phyloP scores from a whole-genome alignment of 1,140 invertebrate species.

The Maconellicoccus hirsutus region DNA sequence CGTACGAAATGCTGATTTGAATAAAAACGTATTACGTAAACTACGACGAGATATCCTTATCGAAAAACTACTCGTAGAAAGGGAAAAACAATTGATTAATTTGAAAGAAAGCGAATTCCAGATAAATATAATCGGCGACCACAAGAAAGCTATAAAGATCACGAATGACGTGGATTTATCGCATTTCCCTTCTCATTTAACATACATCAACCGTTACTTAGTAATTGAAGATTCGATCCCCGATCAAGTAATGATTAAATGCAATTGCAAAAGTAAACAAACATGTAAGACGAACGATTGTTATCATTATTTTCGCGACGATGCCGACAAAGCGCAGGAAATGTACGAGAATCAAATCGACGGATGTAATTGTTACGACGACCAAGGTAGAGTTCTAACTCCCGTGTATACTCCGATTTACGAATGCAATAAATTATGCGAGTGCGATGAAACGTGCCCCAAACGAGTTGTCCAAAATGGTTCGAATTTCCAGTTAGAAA shows the following conservation, averaged over 20 bases:
- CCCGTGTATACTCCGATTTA: conserved; percentile 68
- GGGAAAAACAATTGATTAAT: background rate
- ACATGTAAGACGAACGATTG: too few species aligned
- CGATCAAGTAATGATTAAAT: background rate
- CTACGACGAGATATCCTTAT: background rate
- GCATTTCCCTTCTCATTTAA: background rate
- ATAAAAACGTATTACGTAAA: too few species aligned
- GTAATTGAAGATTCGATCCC: background rate
- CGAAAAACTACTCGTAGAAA: background rate
- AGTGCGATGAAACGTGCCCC: conserved; percentile 55
- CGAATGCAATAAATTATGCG: conserved; percentile 82
- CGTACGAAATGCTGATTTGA: too few species aligned
- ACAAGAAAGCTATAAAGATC: background rate
- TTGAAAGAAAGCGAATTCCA: background rate
- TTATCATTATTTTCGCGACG: background rate
- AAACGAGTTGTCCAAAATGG: conserved; percentile 85
- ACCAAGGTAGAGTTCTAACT: conserved; percentile 41
- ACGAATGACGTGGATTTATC: background rate
- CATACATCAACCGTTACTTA: background rate
- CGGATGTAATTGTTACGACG: conserved; percentile 43
- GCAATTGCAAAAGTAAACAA: background rate
- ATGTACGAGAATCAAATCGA: background rate
- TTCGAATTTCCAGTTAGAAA: conserved; percentile 69
- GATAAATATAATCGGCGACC: background rate
- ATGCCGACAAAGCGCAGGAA: too few species aligned